A percentile compares a stretch with the other conserved stretches of the same genome.
phyloP scores from a whole-genome alignment of 2,888 invertebrate genomes.

The Amaurobius ferox region DNA sequence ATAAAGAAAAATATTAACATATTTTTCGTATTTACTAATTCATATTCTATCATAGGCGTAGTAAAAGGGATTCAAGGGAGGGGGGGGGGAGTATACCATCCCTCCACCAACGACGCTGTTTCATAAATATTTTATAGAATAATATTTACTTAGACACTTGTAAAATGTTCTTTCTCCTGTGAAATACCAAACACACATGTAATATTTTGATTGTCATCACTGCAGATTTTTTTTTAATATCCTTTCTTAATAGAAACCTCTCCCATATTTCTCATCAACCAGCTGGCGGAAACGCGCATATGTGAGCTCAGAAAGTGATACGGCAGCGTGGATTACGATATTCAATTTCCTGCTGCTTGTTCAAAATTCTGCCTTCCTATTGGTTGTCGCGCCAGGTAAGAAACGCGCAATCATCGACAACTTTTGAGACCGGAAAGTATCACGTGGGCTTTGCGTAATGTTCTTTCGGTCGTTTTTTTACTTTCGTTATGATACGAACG shows the following conservation, averaged over 20 bases:
- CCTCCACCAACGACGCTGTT: too few relatives aligned
- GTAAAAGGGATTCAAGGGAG: too few relatives aligned
- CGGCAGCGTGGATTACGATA: slow-evolving; percentile 31
- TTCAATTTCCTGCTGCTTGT: slow-evolving; percentile 60
- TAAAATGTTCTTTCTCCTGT: too few relatives aligned
- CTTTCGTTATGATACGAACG: background rate
- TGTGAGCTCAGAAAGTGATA: slow-evolving; percentile 41
- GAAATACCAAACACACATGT: too few relatives aligned
- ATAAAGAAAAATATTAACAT: too few relatives aligned
- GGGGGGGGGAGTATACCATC: too few relatives aligned
- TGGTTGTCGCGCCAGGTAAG: slow-evolving; percentile 27
- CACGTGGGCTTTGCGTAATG: slow-evolving; percentile 65
- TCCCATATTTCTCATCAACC: background rate
- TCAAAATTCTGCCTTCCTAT: slow-evolving; percentile 38
- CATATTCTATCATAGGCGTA: too few relatives aligned
- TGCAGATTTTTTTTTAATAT: too few relatives aligned
- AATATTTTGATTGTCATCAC: too few relatives aligned
- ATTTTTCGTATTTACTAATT: too few relatives aligned
- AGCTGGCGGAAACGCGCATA: slow-evolving; percentile 64
- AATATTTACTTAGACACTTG: too few relatives aligned
- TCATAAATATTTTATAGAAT: too few relatives aligned
- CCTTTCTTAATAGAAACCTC: background rate
- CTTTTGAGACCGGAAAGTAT: slow-evolving; percentile 38
- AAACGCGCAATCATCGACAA: slow-evolving; percentile 45
- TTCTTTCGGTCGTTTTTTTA: slow-evolving; percentile 21